Percentiles rank a stretch among this genome's conserved stretches.
These are phyloP conservation scores for Hydriomena furcata DNA, from an alignment of 2,888 invertebrate species.

Conservation along the genomic window DNA sequence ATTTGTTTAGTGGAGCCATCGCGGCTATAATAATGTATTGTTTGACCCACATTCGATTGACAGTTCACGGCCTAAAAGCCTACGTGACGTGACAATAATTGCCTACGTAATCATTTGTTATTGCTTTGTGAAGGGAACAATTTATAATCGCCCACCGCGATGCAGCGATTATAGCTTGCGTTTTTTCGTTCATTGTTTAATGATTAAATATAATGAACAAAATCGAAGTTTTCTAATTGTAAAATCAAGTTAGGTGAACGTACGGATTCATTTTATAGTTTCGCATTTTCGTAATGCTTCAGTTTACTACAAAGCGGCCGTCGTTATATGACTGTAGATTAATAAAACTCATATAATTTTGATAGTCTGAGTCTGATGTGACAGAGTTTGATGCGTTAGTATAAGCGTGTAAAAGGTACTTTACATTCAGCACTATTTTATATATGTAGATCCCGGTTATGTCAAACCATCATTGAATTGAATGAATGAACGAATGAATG, in stretches of 20 bases:
- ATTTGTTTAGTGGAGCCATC: conserved; percentile 23
- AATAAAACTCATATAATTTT: too few species aligned
- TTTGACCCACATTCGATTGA: conserved; percentile 55
- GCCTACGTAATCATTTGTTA: conserved; percentile 38
- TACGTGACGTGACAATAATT: conserved; percentile 52
- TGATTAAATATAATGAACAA: neutral
- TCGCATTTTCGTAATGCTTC: conserved; percentile 19
- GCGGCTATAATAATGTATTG: conserved; percentile 38
- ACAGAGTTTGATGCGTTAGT: too few species aligned
- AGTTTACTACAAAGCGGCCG: neutral
- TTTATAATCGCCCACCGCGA: conserved; percentile 38
- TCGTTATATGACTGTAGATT: neutral
- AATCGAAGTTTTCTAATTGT: conserved; percentile 15
- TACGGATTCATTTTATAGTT: conserved; percentile 23
- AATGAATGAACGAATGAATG: too few species aligned
- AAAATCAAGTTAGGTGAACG: conserved; percentile 7
- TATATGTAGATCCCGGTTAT: too few species aligned
- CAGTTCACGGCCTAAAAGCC: conserved; percentile 56
- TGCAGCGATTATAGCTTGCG: conserved; percentile 1
- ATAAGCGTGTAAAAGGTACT: too few species aligned
- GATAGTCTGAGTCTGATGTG: too few species aligned
- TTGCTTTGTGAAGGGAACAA: conserved; percentile 34
- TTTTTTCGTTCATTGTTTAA: conserved; percentile 21
- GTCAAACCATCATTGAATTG: too few species aligned
- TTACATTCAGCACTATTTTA: too few species aligned